These are phyloP conservation scores for Drusus annulatus DNA, from an alignment of 1,140 invertebrate genomes.

Conservation along the genomic window DNA sequence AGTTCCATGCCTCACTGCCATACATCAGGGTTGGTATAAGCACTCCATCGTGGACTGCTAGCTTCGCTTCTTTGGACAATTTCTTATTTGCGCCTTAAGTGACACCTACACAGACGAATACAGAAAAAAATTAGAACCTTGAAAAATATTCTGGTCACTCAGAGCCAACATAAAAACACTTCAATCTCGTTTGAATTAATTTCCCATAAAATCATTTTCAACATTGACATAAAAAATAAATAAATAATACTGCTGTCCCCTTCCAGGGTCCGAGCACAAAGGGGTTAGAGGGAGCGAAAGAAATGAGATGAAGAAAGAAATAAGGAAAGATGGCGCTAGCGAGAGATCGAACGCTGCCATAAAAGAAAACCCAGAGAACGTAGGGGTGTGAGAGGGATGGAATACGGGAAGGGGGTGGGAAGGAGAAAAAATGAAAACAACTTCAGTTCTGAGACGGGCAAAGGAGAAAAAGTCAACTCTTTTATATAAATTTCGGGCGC, in stretches of 20 bases:
- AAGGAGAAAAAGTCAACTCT: constrained; percentile 57
- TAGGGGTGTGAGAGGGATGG: constrained; percentile 41
- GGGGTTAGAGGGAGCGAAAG: constrained; percentile 28
- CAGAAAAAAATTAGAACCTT: no score
- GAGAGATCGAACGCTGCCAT: constrained; percentile 58
- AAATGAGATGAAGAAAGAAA: constrained; percentile 45
- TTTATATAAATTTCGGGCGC: constrained; percentile 49
- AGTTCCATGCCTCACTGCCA: no score
- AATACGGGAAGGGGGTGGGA: constrained; percentile 6
- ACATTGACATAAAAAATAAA: constrained; percentile 4
- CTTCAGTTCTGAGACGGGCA: constrained; percentile 54
- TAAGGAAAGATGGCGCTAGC: constrained; percentile 53
- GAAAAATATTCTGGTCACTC: no score
- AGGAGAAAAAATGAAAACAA: constrained; percentile 58
- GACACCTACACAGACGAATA: no score
- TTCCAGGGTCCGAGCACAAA: background rate
- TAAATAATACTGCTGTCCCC: background rate
- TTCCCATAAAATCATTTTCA: background rate
- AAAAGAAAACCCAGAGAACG: constrained; percentile 48
- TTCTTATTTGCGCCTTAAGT: no score
- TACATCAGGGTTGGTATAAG: no score
- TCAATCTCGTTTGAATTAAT: constrained; percentile 1
- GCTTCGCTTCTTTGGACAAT: no score
- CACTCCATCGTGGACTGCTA: no score
- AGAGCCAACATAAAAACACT: background rate